Base-by-base conservation (phyloP, 2,797 vertebrate genomes). In the Xenentodon cancila region DNA sequence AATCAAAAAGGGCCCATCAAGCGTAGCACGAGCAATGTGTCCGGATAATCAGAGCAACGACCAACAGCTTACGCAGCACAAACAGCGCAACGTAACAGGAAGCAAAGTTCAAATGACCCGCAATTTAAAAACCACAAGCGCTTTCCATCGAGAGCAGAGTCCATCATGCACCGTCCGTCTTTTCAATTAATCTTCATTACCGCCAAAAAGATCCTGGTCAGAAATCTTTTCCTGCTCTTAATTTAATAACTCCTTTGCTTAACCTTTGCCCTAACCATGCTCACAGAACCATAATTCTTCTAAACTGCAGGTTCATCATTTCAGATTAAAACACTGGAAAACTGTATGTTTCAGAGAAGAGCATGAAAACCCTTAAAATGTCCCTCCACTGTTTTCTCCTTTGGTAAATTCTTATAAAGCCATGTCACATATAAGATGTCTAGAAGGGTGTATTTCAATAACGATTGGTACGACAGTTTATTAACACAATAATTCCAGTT, bases 71-170 rank as follows among this genome's bases (percentile, higher is more conserved):
- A 46, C 32, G 22, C 25, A 50, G 47, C 22, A 60, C 43, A 73
- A 69, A 30, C 18, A 51, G 30, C 27, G n/a, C 25, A 12, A 21
- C 60, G 59, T 19, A 40, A 49, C 37, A 53, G n/a, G 22, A 8
- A 52, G 34, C 27, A 43, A 16, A 45, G 70, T 34, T 42, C 42
- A 61, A 61, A 61, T 27, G 54, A 22, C 51, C 43, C 8, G 45
- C 12, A 53, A 46, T 53, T 27, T 34, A 46, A 45, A 50, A 52
- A n/a, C 12, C 13, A 56, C 27, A 7, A 22, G 12, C 12, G 43
- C 5, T 62, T 55, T 57, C 45, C 1, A 40, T 17, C 53, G 43
- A 62, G 42, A 50, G 54, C 8, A 1, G 27, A 25, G 50, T 21
- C 21, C 9, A 71, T 30, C 15, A 42, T 53, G 54, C 34, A 30